These are phyloP conservation scores for Sorex maritimensis DNA, from an alignment of 2,797 vertebrate species.

Conservation along the genomic window DNA sequence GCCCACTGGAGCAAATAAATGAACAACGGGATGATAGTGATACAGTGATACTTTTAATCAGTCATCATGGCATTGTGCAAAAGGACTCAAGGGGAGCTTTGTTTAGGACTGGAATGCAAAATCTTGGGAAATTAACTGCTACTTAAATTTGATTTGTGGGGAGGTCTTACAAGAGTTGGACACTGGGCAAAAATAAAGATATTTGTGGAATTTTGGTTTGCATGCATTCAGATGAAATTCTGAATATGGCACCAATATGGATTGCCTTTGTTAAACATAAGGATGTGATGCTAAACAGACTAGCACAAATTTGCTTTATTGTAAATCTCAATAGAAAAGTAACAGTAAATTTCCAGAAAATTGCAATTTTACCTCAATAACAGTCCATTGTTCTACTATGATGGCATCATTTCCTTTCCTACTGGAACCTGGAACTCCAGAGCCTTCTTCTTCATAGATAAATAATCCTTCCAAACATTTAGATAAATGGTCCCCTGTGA, in stretches of 20 bases:
- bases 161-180: slow-evolving; percentile 23
- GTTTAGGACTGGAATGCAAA: neutral
- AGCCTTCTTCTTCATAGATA: slow-evolving; percentile 95
- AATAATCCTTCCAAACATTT: slow-evolving; percentile 97
- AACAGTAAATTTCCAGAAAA: slow-evolving; percentile 55
- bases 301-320: too few species aligned
- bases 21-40: too few species aligned
- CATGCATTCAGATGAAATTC: neutral
- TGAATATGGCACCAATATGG: neutral
- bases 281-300: too few species aligned
- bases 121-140: neutral
- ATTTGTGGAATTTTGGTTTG: neutral
- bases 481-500: slow-evolving; percentile 95
- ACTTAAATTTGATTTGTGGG: neutral
- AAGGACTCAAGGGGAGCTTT: neutral
- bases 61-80: neutral
- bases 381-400: slow-evolving; percentile 98
- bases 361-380: slow-evolving; percentile 94
- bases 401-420: slow-evolving; percentile 96
- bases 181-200: neutral
- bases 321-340: slow-evolving; percentile 69
- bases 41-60: too few species aligned
- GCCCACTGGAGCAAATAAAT: too few species aligned
- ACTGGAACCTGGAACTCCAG: slow-evolving; percentile 90
- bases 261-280: too few species aligned